Evolutionary conservation across 2,888 invertebrate species (phyloP), one percentile per base, ranked within the genome.

Genomic region (Himalopsyche tibetana): DNA sequence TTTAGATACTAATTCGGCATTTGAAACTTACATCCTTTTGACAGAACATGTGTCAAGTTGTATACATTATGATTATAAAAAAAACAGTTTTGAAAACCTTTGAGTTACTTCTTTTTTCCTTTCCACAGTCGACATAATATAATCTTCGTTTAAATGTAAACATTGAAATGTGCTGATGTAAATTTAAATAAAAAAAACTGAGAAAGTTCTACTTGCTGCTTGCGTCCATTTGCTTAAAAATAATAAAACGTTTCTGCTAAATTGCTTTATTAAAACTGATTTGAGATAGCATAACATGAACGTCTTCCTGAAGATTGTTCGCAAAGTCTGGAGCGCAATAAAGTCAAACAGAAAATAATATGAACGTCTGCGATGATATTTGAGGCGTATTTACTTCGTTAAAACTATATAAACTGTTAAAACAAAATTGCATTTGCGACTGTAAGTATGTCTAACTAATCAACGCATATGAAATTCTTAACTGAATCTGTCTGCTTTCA

Each of bases 381-480:
- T 69, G 79, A 80, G 55, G 80, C 80, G 80, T 80, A 83, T 86
- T 83, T 83, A 83, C 55, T 69, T 40, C 45, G 55, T 40, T 12
- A 80, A 69, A 83, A 83, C 86, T 86, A 86, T 51, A 51, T 51
- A 51, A 51, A 51, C 51, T 51, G 15, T 51, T 51, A 51, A 51
- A 51, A 51, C 51, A 69, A 83, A 83, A 86, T 80, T 86, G 86
- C 83, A 85, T 45, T 85, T 63, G 42, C 45, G 79, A 82, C 82
- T 63, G 85, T 63, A 82, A 55, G 56, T 56, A 83, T 86, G 69
- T 83, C 69, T 69, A 42, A 83, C 69, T 82, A 87, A 87, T 87
- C 86, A 83, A 87, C 87, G 86, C 87, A 86, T 63, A 82, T 56
- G 85, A 87, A 82, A 84, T 86, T 84, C 84, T 80, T 86, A 86